These are phyloP conservation scores for Crotalus tigris DNA, from an alignment of 2,113 vertebrate species.

Conservation along the genomic window DNA sequence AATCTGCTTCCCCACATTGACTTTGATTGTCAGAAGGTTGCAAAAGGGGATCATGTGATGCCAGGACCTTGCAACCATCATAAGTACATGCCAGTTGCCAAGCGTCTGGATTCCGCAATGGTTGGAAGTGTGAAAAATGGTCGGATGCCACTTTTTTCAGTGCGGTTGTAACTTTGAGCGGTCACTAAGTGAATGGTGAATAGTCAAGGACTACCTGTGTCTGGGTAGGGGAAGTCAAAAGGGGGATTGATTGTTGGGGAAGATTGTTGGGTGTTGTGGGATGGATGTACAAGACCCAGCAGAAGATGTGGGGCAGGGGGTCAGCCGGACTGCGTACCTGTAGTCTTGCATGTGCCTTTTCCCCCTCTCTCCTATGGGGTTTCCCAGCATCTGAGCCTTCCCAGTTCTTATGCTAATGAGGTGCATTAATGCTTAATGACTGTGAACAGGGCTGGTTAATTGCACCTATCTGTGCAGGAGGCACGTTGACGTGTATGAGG, in stretches of 20 bases:
- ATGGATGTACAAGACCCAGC: constrained; percentile 37
- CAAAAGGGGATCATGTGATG: too few relatives aligned
- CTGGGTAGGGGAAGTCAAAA: constrained; percentile 12
- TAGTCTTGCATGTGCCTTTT: constrained; percentile 49
- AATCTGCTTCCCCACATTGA: too few relatives aligned
- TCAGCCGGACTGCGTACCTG: constrained; percentile 29
- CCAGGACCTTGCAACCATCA: too few relatives aligned
- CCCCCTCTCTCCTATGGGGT: constrained; percentile 59
- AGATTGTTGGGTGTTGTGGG: constrained; percentile 50
- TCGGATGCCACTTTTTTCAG: too few relatives aligned
- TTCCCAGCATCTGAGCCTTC: constrained; percentile 57
- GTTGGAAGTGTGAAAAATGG: too few relatives aligned
- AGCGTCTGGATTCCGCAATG: too few relatives aligned
- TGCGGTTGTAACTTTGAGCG: too few relatives aligned
- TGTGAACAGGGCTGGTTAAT: constrained; percentile 68
- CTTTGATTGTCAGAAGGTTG: too few relatives aligned
- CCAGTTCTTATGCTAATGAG: constrained; percentile 75
- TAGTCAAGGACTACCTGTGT: background rate
- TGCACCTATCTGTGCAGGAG: constrained; percentile 72
- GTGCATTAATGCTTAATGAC: constrained; percentile 74
- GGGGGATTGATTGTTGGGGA: constrained; percentile 48
- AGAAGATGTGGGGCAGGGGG: constrained; percentile 20
- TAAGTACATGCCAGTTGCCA: too few relatives aligned
- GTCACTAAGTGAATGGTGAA: too few relatives aligned
- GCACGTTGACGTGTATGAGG: constrained; percentile 67